Conservation (phyloP, 1,140 invertebrate genomes). For the Hycleus phaleratus region DNA sequence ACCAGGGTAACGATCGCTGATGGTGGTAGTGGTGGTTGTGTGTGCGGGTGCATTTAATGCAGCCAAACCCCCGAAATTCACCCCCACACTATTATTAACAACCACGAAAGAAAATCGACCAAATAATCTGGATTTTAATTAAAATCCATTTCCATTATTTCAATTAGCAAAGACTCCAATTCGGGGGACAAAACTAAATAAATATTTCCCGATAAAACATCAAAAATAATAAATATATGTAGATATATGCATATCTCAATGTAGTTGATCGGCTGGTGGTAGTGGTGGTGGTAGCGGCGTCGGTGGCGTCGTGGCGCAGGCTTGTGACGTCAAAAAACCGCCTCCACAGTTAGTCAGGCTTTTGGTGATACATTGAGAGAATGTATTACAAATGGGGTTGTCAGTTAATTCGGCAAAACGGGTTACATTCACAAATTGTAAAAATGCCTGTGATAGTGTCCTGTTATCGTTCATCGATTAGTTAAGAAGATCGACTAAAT, state of each 20-base stretch:
- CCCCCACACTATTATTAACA: not conserved
- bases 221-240: not conserved
- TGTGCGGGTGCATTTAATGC: not conserved
- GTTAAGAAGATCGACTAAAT: not conserved
- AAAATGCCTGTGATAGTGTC: slow-evolving; percentile 27
- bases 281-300: slow-evolving; percentile 12
- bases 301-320: slow-evolving; percentile 23
- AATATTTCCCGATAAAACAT: not conserved
- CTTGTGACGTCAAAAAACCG: slow-evolving; percentile 32
- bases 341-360: slow-evolving; percentile 35
- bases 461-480: slow-evolving; percentile 13
- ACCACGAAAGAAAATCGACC: not conserved
- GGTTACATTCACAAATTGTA: slow-evolving; percentile 6
- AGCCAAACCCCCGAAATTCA: not conserved
- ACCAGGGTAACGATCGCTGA: slow-evolving; percentile 8
- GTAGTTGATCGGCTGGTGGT: slow-evolving; percentile 3
- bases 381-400: slow-evolving; percentile 25
- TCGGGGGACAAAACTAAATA: too few relatives aligned
- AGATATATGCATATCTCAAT: not conserved
- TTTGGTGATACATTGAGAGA: slow-evolving; percentile 25
- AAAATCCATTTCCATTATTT: too few relatives aligned
- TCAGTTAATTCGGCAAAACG: slow-evolving; percentile 19
- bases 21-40: not conserved
- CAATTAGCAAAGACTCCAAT: too few relatives aligned
- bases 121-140: not conserved